Evolutionary conservation across 2,113 vertebrate species (phyloP).

Genomic region (Bettongia penicillata): DNA sequence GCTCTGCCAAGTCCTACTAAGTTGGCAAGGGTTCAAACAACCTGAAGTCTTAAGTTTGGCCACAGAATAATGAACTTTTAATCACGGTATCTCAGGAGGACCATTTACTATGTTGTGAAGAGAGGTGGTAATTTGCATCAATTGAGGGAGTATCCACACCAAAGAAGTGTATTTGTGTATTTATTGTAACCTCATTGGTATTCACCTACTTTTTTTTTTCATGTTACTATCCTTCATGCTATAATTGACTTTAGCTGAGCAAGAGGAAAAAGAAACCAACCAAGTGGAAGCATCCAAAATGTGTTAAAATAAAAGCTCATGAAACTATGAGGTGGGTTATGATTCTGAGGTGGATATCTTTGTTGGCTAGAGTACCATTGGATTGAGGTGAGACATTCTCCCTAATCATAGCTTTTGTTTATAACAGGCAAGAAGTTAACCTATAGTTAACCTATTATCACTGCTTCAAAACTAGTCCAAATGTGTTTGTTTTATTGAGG

Average conservation of each 20-base stretch:
- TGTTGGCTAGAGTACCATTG: not conserved
- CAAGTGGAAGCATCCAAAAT: not conserved
- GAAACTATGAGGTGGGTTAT: not conserved
- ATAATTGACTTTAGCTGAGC: not conserved
- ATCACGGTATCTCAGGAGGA: not conserved
- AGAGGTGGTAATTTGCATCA: not conserved
- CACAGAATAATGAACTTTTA: not conserved
- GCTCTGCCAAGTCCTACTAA: too few species aligned
- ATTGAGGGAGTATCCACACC: not conserved
- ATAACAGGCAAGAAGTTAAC: not conserved
- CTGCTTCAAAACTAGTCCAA: not conserved
- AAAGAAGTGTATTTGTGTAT: not conserved
- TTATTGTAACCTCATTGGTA: not conserved
- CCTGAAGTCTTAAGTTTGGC: not conserved
- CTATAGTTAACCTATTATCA: not conserved
- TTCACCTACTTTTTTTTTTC: not conserved
- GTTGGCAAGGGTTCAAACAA: too few species aligned
- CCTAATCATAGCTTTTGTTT: not conserved
- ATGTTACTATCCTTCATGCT: not conserved
- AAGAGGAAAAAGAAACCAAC: not conserved
- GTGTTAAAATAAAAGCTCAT: not conserved
- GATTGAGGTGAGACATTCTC: not conserved
- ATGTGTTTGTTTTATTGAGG: not conserved
- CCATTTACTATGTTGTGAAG: not conserved
- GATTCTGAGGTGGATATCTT: not conserved